Base-by-base conservation (phyloP, 1,140 invertebrate genomes). In the Zaprionus capensis region DNA sequence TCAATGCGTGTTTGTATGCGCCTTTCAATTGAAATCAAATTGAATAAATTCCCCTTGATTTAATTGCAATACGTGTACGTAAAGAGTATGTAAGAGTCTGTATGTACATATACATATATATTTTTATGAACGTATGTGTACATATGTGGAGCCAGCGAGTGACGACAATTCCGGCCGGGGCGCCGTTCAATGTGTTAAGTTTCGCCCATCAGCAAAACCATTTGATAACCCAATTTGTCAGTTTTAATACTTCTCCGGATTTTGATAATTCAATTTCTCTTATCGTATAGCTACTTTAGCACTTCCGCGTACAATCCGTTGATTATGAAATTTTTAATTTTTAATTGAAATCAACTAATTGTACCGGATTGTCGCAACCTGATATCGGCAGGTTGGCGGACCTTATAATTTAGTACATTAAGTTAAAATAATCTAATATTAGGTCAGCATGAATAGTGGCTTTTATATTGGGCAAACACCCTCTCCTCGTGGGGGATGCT, bases 31-130 rank as follows among this genome's bases (percentile, higher is more conserved):
- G 85, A 81, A 88, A 88, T 90, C 73, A 72, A 88, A 90, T 88
- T 72, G 81, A 90, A 88, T 90, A 85, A 90, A 90, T 88, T 88
- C 79, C 72, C 81, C 79, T 85, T 90, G 85, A 88, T 90, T 88
- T 90, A 85, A 91, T 88, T 88, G 85, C 79, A 85, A 69, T 80
- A 72, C 62, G 70, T 65, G 26, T 28, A 26, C 24, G 24, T 56
- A 46, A n/a, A 46, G n/a, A 6, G 38, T 44, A 44, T 7, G 5
- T 44, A 41, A 5, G 14, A 46, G 15, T n/a, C 15, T 44, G 6
- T 44, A 2, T 44, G 15, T n/a, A 26, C 4, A 26, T 26, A 15
- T 7, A 7, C 7, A 7, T 44, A 46, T 46, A 11, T 53, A 14
- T 26, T 46, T 17, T 17, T 46, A 51, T 51, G 46, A 51, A 14